Evolutionary conservation across 1,140 invertebrate genomes (phyloP), one percentile per base, ranked within the genome.

Genomic region (Scaptomyza hsui): DNA sequence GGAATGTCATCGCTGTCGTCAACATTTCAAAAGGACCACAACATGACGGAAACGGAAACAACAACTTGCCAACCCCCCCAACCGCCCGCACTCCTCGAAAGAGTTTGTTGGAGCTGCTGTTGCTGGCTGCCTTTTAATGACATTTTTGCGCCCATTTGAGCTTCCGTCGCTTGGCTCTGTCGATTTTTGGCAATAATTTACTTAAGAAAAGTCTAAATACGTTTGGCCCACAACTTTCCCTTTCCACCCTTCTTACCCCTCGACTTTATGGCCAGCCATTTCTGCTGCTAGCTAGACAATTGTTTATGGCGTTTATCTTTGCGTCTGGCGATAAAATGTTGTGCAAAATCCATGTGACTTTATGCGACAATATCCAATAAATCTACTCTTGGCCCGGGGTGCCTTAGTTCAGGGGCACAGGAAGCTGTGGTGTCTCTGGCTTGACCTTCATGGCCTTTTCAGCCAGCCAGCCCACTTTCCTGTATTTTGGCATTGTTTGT

Each of bases 121-220:
- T 24, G n/a, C 18, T 63, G 69, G 63, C 69, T 80, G 73, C 44
- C 69, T 73, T 70, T 86, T 85, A 85, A 85, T 85, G 80, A 85
- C 81, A 85, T 85, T 86, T 83, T 85, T 85, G 80, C 73, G 77
- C 80, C 80, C 80, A 85, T 85, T 85, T 81, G 53, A 77, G 73
- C 77, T 86, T 86, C 80, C 81, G 75, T 76, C 32, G 45, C n/a
- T 47, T 48, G 72, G 49, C 64, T 39, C 52, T 82, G 59, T 81
- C 80, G 77, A 81, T 81, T 77, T 86, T 59, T 68, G 81, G 81
- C 81, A 74, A 80, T 85, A 85, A 85, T 85, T 85, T 85, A 85
- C 80, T 85, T 85, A 86, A 85, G 80, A 77, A 85, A 77, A 72
- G 56, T 85, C 79, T 68, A 83, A 83, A 78, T 82, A 86, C 68